Conservation (phyloP, 2,888 invertebrate genomes). For the Plagodis pulveraria region DNA sequence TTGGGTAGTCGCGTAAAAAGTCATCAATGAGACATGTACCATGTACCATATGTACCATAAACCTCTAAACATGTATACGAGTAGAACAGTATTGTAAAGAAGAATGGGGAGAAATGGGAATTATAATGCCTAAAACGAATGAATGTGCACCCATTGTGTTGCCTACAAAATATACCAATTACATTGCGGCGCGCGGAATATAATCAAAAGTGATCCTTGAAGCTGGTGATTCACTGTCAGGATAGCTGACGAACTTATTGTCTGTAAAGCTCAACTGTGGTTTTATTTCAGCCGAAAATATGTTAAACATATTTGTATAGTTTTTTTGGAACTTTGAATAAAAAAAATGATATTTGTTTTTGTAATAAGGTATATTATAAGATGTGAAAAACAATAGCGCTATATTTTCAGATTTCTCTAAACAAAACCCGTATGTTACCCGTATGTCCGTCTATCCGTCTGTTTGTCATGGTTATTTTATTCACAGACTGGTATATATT, state of each 20-base stretch:
- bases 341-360: too few relatives aligned
- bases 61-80: conserved; percentile 7
- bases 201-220: conserved; percentile 79
- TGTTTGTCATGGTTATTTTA: too few relatives aligned
- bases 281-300: conserved; percentile 23
- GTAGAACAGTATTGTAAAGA: conserved; percentile 13
- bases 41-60: neutral
- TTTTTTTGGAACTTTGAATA: too few relatives aligned
- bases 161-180: conserved; percentile 80
- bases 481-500: too few relatives aligned
- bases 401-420: too few relatives aligned
- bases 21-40: neutral
- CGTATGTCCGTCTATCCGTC: too few relatives aligned
- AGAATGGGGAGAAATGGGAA: conserved; percentile 22
- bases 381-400: too few relatives aligned
- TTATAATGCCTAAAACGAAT: conserved; percentile 65
- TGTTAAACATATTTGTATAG: too few relatives aligned
- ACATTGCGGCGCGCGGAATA: conserved; percentile 76
- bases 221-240: conserved; percentile 42
- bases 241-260: conserved; percentile 21
- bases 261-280: conserved; percentile 29
- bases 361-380: too few relatives aligned
- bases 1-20: too few relatives aligned
- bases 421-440: too few relatives aligned
- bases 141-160: conserved; percentile 77